A percentile compares a stretch with the other conserved stretches of the same genome.
Evolutionary conservation across 2,113 vertebrate genomes (phyloP).

Genomic region (Planiliza haematocheilus): DNA sequence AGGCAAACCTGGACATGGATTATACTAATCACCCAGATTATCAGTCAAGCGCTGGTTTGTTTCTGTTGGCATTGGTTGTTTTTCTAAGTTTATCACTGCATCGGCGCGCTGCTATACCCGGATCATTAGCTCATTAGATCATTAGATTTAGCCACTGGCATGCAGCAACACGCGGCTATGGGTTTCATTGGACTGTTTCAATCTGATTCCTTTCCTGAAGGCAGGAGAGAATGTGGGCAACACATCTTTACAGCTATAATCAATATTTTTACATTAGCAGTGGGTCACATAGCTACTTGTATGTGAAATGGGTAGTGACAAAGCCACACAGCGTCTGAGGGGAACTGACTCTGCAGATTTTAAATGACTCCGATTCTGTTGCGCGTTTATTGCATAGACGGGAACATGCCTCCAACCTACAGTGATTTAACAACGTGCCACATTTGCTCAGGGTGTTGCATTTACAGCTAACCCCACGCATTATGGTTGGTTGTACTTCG

Average conservation of each 20-base stretch:
- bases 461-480: too few relatives aligned
- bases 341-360: not conserved
- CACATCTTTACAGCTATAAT: not conserved
- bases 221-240: not conserved
- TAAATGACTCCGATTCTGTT: not conserved
- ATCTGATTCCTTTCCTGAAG: not conserved
- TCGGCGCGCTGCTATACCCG: conserved; percentile 9
- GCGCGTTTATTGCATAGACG: too few relatives aligned
- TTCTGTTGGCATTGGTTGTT: conserved; percentile 9
- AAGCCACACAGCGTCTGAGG: not conserved
- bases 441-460: too few relatives aligned
- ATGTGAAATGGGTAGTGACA: not conserved
- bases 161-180: conserved; percentile 8
- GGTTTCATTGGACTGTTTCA: conserved; percentile 15
- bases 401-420: too few relatives aligned
- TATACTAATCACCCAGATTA: not conserved
- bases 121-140: conserved; percentile 54
- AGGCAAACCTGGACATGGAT: not conserved
- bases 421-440: too few relatives aligned
- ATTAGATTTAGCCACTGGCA: conserved; percentile 48
- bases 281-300: not conserved
- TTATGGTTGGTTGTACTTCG: too few relatives aligned
- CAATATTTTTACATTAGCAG: not conserved
- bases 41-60: not conserved
- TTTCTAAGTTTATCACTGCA: conserved; percentile 17